Evolutionary conservation across 2,797 vertebrate species (phyloP).

Genomic region (Trichosurus vulpecula): DNA sequence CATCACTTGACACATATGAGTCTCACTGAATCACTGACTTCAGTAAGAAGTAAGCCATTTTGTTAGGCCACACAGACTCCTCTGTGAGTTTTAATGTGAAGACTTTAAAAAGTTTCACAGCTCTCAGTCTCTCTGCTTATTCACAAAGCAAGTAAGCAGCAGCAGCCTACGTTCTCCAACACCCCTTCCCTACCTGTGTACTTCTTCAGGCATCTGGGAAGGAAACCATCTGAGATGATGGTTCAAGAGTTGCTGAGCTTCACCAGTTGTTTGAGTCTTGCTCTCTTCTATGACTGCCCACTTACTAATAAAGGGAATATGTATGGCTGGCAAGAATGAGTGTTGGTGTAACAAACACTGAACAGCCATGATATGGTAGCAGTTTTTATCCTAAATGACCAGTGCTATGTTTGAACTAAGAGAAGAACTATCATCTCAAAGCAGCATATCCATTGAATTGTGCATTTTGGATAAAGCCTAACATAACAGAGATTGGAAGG

Average conservation of each 20-base stretch:
- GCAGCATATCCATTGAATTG: too few relatives aligned
- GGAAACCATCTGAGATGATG: not conserved
- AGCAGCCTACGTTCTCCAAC: constrained; percentile 5
- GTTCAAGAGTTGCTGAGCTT: not conserved
- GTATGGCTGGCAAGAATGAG: not conserved
- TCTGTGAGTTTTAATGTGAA: constrained; percentile 22
- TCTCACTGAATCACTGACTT: not conserved
- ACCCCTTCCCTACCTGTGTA: fast-evolving
- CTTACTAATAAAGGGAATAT: not conserved
- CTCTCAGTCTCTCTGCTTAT: not conserved
- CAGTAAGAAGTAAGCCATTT: not conserved
- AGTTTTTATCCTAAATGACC: not conserved
- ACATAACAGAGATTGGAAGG: too few relatives aligned
- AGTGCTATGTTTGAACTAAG: not conserved
- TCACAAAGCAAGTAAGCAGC: not conserved
- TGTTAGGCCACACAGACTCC: not conserved
- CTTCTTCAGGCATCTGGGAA: not conserved
- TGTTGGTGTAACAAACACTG: not conserved
- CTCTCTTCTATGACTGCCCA: not conserved
- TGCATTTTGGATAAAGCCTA: too few relatives aligned
- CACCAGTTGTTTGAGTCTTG: not conserved
- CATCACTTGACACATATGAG: not conserved
- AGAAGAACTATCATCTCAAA: too few relatives aligned
- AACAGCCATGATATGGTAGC: not conserved
- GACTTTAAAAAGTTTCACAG: not conserved